These are phyloP conservation scores for Xenentodon cancila DNA, from an alignment of 2,797 vertebrate genomes.

Conservation along the genomic window DNA sequence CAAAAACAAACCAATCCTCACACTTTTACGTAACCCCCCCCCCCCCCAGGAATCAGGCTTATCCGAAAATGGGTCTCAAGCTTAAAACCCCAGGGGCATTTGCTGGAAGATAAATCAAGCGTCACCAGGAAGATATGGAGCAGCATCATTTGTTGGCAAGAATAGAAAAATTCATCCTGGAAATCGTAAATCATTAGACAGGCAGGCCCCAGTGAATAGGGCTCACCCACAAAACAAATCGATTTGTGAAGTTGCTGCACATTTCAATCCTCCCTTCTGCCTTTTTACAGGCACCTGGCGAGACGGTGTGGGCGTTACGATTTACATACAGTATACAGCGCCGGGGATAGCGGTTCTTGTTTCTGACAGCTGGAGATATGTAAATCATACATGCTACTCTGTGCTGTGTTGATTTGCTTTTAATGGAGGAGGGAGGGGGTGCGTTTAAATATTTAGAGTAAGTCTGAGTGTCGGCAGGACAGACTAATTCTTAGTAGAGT, in stretches of 20 bases:
- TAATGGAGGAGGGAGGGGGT: slow-evolving; percentile 13
- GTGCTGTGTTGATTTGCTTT: slow-evolving; percentile 27
- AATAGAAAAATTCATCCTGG: slow-evolving; percentile 77
- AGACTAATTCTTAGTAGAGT: background rate
- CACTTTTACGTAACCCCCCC: slow-evolving; percentile 27
- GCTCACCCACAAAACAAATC: slow-evolving; percentile 73
- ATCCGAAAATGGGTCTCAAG: slow-evolving; percentile 52
- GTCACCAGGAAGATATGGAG: slow-evolving; percentile 65
- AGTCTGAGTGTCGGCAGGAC: slow-evolving; percentile 21
- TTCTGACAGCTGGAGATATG: slow-evolving; percentile 44
- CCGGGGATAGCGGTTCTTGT: slow-evolving; percentile 44
- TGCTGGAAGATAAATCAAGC: slow-evolving; percentile 74
- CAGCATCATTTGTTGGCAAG: slow-evolving; percentile 74
- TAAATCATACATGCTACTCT: slow-evolving; percentile 23
- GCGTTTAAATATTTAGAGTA: slow-evolving; percentile 23
- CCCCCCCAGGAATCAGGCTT: slow-evolving; percentile 48
- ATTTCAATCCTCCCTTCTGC: slow-evolving; percentile 62
- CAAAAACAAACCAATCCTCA: slow-evolving; percentile 32
- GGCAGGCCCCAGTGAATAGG: slow-evolving; percentile 67
- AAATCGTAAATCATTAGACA: slow-evolving; percentile 76
- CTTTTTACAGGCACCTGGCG: slow-evolving; percentile 52
- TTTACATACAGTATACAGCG: slow-evolving; percentile 52
- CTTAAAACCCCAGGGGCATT: slow-evolving; percentile 53
- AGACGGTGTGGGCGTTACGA: slow-evolving; percentile 49
- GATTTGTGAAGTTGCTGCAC: slow-evolving; percentile 71